Base-by-base conservation (phyloP, 1,140 invertebrate genomes). In the Wiebesia pumilae region DNA sequence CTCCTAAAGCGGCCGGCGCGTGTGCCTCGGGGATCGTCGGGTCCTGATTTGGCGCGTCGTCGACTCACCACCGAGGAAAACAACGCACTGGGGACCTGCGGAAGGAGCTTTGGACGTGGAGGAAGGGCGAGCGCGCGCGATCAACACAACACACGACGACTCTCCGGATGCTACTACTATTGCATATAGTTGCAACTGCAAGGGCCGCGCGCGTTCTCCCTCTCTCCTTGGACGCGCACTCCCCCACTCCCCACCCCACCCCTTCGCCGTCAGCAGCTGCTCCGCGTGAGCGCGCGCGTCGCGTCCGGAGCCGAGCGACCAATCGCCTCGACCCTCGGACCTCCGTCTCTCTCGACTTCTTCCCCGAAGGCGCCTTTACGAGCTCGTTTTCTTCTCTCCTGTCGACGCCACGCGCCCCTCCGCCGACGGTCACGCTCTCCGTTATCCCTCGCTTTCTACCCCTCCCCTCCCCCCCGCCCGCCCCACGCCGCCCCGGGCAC, bases 131-230 rank as follows among this genome's bases (percentile, higher is more conserved):
- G 43, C 67, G 81, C 81, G 40, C 80, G 21, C 30, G 30, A 0
- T 35, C 14, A 19, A 35, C n/a, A 58, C 62, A 33, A 54, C 21
- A 54, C 30, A 35, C 65, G 24, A 3, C 43, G 80, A 30, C 80
- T 82, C 67, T 82, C 4, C 67, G 43, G 67, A 21, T 54, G 47
- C 81, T 71, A 81, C 80, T 81, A 67, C 78, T 7, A n/a, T n/a
- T 75, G 71, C 71, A 75, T 75, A 40, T 75, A 75, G 38, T 9
- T 40, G 71, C 71, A 75, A 21, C 79, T 81, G 62, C 80, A 58
- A 79, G 77, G 51, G 79, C 79, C 51, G 79, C 51, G 78, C 78
- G 78, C 78, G 24, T 33, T 80, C 58, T 62, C 58, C 58, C 58
- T 62, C 58, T 62, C 58, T 62, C 58, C 27, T 62, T 27, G 58